Percentiles rank a stretch among this genome's conserved stretches.
These are phyloP conservation scores for Eurosta solidaginis DNA, from an alignment of 1,140 invertebrate genomes.

Conservation along the genomic window DNA sequence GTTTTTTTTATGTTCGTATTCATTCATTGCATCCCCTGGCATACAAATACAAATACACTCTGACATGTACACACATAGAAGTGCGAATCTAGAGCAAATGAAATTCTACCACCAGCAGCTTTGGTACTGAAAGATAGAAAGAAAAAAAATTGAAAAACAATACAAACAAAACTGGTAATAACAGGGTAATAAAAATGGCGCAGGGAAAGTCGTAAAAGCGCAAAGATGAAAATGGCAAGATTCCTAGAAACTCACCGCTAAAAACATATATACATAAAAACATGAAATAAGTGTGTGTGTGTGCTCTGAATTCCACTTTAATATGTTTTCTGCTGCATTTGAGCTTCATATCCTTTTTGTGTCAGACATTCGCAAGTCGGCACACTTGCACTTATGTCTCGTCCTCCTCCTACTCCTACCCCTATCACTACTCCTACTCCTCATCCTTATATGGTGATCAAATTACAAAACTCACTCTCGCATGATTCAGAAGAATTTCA, in stretches of 20 bases:
- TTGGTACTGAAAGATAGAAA: background rate
- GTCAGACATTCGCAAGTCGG: background rate
- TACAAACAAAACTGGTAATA: constrained; percentile 19
- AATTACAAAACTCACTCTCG: background rate
- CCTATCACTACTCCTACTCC: too few relatives aligned
- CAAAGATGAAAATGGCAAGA: constrained; percentile 5
- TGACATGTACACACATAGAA: background rate
- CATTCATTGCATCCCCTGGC: background rate
- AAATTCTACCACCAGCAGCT: background rate
- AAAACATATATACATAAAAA: background rate
- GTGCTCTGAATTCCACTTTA: too few relatives aligned
- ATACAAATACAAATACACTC: background rate
- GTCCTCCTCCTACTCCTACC: too few relatives aligned
- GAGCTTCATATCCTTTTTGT: background rate
- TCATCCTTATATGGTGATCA: background rate
- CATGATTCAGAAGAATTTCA: background rate
- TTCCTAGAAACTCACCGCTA: background rate
- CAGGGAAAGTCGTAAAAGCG: background rate
- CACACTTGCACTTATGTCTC: background rate
- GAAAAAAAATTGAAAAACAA: constrained; percentile 13
- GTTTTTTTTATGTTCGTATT: background rate
- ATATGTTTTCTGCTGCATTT: too few relatives aligned
- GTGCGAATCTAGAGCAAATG: too few relatives aligned
- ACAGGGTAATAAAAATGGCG: constrained; percentile 14
- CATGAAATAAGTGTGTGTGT: background rate